Evolutionary conservation across 1,140 invertebrate species (phyloP).

Genomic region (Lineus longissimus): DNA sequence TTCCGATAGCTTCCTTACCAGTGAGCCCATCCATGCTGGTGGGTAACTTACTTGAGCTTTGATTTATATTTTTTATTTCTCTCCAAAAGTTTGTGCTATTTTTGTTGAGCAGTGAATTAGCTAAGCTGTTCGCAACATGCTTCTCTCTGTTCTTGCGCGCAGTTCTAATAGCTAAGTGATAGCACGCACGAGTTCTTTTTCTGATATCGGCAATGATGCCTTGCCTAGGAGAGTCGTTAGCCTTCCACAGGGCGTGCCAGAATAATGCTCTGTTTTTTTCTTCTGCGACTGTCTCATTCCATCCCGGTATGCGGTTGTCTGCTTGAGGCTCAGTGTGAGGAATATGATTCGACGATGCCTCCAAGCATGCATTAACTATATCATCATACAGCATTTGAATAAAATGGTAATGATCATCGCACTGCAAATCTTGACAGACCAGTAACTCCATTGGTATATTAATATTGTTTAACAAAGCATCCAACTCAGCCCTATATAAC

Average conservation of each 20-base stretch:
- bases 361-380: not conserved
- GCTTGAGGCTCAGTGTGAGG: no score
- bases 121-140: not conserved
- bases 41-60: no score
- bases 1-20: no score
- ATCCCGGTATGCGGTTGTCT: not conserved
- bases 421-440: not conserved
- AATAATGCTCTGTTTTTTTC: not conserved
- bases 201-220: not conserved
- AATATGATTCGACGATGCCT: not conserved
- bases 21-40: no score
- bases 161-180: not conserved
- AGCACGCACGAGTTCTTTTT: not conserved
- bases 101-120: not conserved
- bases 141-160: not conserved
- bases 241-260: not conserved
- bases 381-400: not conserved
- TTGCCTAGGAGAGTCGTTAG: not conserved
- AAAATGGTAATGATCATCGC: not conserved
- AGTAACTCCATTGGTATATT: no score
- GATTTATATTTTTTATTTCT: no score
- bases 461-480: no score
- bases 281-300: not conserved
- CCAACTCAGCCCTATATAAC: no score
- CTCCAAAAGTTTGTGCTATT: not conserved